Evolutionary conservation across 1,140 invertebrate species (phyloP), one percentile per base, ranked within the genome.

Genomic region (Babylonia areolata): DNA sequence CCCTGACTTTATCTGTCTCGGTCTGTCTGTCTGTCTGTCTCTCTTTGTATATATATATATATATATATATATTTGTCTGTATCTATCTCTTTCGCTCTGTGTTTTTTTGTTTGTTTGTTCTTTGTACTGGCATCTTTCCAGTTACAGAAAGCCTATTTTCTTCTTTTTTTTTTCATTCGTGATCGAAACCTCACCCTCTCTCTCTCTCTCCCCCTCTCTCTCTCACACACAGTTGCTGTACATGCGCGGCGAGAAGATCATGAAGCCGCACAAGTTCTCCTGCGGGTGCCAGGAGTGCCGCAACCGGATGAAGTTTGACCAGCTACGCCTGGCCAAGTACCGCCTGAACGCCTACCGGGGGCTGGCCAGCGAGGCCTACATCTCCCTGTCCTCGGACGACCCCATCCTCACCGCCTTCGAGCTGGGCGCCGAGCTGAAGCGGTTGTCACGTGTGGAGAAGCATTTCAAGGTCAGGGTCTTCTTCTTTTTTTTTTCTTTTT

Each of bases 391-490:
- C 0, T 95, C 95, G 0, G 92, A 95, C 51, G 96, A 97, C 92
- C 96, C 96, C 0, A 96, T 97, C 71, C 93, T 96, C 17, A 94
- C 95, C 31, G 95, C 96, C 0, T 97, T 97, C 91, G 91, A 95
- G 85, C 93, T 97, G 31, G 95, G 95, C 0, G 86, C 92, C 2
- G 96, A 96, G 85, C 91, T 97, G 28, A 92, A 90, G 2, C 87
- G 90, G 73, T 81, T 94, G 64, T 91, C 92, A 2, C 86, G 86
- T 31, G 81, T 95, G 54, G 95, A 96, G 75, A 95, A 94, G 31
- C 96, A 96, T 89, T 96, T 96, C 88, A 95, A 95, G 92, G 93
- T 93, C n/a, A 69, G 39, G 58, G 40, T n/a, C 40, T 12, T 9
- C 17, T 51, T 51, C n/a, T n/a, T n/a, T n/a, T n/a, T n/a, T n/a